These are phyloP conservation scores for Atlantisia rogersi DNA, from an alignment of 2,113 vertebrate species.

Conservation along the genomic window DNA sequence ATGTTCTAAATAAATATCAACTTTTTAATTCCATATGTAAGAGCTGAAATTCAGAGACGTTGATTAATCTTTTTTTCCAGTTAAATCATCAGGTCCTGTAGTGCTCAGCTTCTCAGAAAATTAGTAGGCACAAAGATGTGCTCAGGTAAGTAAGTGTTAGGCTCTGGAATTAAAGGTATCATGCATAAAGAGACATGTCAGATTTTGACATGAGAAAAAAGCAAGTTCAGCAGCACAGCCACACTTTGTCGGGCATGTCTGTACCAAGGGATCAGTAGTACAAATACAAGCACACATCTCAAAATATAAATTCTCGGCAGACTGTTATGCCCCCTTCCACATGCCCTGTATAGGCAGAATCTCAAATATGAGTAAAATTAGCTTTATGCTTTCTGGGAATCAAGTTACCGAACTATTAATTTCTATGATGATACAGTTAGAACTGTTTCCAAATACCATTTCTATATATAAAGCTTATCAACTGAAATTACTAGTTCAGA, in stretches of 20 bases:
- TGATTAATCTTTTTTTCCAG: not conserved
- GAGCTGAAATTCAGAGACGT: not conserved
- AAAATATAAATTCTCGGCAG: slow-evolving; percentile 7
- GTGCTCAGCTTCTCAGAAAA: not conserved
- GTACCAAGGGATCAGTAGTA: not conserved
- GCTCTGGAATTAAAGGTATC: not conserved
- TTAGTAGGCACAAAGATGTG: not conserved
- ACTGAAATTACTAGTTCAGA: not conserved
- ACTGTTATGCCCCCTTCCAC: not conserved
- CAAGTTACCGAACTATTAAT: slow-evolving; percentile 31
- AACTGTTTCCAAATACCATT: not conserved
- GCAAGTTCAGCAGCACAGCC: not conserved
- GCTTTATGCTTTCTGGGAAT: not conserved
- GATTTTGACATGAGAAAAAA: not conserved
- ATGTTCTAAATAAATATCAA: not conserved
- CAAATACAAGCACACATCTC: not conserved
- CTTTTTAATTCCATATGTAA: not conserved
- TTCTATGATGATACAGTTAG: not conserved
- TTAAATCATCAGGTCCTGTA: not conserved
- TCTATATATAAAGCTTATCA: not conserved
- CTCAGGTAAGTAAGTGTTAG: not conserved
- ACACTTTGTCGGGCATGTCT: not conserved
- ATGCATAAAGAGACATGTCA: not conserved
- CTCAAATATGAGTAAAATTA: not conserved
- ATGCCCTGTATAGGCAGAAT: not conserved